These are phyloP conservation scores for Speoplatyrhinus poulsoni DNA, from an alignment of 2,113 vertebrate genomes.

Conservation along the genomic window DNA sequence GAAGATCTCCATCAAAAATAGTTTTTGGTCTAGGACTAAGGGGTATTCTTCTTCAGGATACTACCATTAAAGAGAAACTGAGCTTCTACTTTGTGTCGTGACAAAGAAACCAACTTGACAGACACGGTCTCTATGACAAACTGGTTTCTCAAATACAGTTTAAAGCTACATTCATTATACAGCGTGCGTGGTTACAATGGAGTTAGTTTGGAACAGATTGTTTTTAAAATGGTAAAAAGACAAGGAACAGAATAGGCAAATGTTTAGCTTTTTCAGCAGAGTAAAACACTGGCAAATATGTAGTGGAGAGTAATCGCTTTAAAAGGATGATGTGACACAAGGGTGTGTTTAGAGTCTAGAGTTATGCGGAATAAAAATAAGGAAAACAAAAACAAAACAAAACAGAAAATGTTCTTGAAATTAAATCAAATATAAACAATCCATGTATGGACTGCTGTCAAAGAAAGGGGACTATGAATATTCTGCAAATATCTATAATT, in stretches of 20 bases:
- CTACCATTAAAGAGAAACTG: too few species aligned
- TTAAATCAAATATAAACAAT: slow-evolving; percentile 34
- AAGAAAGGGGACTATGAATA: not conserved
- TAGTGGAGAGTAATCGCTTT: not conserved
- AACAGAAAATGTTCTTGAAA: slow-evolving; percentile 8
- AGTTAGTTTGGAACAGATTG: too few species aligned
- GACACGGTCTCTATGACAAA: too few species aligned
- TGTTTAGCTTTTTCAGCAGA: not conserved
- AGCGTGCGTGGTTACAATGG: too few species aligned
- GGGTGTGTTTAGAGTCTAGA: slow-evolving; percentile 20
- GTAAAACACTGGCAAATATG: not conserved
- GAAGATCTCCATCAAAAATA: too few species aligned
- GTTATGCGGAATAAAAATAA: slow-evolving; percentile 21
- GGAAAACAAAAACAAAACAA: slow-evolving; percentile 15
- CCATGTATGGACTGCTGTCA: slow-evolving; percentile 2
- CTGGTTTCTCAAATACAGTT: too few species aligned
- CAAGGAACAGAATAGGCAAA: not conserved
- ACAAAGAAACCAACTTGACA: too few species aligned
- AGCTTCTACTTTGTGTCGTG: too few species aligned
- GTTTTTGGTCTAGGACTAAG: too few species aligned
- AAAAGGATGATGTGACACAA: not conserved
- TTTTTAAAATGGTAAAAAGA: not conserved
- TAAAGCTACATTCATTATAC: too few species aligned
- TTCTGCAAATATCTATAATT: not conserved
- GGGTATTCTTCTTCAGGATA: too few species aligned